Evolutionary conservation across 92 coral and sea anemone genomes (phyloP).

Genomic region (Blastomussa wellsi): DNA sequence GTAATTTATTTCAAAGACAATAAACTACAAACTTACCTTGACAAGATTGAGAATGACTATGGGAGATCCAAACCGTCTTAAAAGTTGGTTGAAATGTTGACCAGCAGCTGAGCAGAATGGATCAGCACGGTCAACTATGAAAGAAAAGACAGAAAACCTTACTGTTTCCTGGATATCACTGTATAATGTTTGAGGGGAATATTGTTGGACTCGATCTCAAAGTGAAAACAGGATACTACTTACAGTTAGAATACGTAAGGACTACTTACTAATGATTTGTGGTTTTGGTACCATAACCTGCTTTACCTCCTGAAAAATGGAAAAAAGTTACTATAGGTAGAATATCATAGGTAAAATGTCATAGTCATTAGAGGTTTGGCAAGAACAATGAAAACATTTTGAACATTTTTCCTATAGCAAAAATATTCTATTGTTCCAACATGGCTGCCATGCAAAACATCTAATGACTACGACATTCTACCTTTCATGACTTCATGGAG

Average conservation of each 20-base stretch:
- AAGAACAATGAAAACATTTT: too few relatives aligned
- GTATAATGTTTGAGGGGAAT: too few relatives aligned
- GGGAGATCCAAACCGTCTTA: constrained; percentile 93
- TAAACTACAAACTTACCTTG: constrained; percentile 62
- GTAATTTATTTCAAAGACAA: not conserved
- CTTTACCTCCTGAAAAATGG: constrained; percentile 74
- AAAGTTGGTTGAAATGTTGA: constrained; percentile 84
- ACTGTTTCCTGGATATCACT: too few relatives aligned
- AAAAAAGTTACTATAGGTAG: not conserved
- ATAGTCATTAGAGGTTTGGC: too few relatives aligned
- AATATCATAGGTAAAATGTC: not conserved
- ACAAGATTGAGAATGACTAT: constrained; percentile 93
- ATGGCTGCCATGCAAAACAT: too few relatives aligned
- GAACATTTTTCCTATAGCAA: too few relatives aligned
- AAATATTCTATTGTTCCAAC: too few relatives aligned
- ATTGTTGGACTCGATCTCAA: too few relatives aligned
- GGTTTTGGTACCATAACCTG: constrained; percentile 98
- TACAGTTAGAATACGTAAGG: not conserved
- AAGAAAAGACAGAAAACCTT: too few relatives aligned
- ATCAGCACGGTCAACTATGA: constrained; percentile 96
- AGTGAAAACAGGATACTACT: not conserved
- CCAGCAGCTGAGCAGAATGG: constrained; percentile 91
- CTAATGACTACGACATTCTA: too few relatives aligned
- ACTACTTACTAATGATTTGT: constrained; percentile 78
- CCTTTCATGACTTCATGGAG: not conserved